Percentiles rank a stretch among this genome's conserved stretches.
These are phyloP conservation scores for Enteromius treurensis DNA, from an alignment of 2,797 vertebrate genomes.

Conservation along the genomic window DNA sequence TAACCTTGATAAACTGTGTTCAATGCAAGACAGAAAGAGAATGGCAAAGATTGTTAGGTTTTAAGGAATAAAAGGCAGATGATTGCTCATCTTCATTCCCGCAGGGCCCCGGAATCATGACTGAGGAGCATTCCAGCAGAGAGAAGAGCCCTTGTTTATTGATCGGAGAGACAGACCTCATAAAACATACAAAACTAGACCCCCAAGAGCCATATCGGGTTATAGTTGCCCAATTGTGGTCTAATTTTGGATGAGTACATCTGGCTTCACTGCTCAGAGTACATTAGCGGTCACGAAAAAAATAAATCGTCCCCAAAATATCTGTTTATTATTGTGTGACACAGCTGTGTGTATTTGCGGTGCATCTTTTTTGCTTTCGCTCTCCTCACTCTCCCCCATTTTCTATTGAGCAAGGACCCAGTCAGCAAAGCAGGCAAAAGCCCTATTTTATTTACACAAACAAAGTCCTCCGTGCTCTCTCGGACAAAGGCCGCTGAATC, in stretches of 20 bases:
- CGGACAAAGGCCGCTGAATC: constrained; percentile 99
- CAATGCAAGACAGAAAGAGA: background rate
- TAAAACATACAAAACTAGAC: constrained; percentile 46
- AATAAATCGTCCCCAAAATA: background rate
- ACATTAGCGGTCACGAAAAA: background rate
- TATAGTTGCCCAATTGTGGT: constrained; percentile 10
- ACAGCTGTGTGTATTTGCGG: constrained; percentile 42
- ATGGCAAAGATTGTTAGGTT: constrained; percentile 2
- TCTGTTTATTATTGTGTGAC: constrained; percentile 31
- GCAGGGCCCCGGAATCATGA: constrained; percentile 70
- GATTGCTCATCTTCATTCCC: constrained; percentile 67
- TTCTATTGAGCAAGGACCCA: constrained; percentile 58
- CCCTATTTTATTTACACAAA: constrained; percentile 99
- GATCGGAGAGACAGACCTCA: constrained; percentile 57
- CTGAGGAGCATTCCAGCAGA: constrained; percentile 73
- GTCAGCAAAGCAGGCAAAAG: constrained; percentile 83
- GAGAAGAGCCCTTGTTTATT: constrained; percentile 69
- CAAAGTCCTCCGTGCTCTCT: constrained; percentile 98
- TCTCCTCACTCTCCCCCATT: constrained; percentile 27
- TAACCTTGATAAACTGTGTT: constrained; percentile 9
- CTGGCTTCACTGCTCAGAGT: constrained; percentile 22
- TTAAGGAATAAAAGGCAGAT: constrained; percentile 52
- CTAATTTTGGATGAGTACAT: constrained; percentile 5
- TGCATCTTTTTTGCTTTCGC: constrained; percentile 51
- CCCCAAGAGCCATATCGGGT: background rate